These are phyloP conservation scores for Ctenicera cuprea DNA, from an alignment of 2,888 invertebrate species.

Conservation along the genomic window DNA sequence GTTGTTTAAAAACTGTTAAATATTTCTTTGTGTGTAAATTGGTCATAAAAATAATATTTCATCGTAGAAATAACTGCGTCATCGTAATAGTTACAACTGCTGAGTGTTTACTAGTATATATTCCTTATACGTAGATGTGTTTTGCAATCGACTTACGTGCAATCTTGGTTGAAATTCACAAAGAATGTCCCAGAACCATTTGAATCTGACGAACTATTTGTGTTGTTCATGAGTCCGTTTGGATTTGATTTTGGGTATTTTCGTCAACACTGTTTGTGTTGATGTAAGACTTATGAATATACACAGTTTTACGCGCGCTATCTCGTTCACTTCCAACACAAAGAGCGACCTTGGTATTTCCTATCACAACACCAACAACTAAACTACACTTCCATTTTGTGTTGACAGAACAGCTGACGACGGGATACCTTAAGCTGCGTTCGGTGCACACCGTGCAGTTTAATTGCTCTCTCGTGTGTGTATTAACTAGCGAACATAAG, in stretches of 20 bases:
- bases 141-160: slow-evolving; percentile 86
- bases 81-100: not conserved
- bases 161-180: slow-evolving; percentile 98
- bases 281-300: slow-evolving; percentile 65
- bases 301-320: slow-evolving; percentile 73
- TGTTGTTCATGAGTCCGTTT: slow-evolving; percentile 88
- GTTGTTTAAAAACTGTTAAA: slow-evolving; percentile 10
- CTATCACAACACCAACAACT: slow-evolving; percentile 58
- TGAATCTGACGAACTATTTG: slow-evolving; percentile 85
- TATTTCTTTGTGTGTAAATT: slow-evolving; percentile 40
- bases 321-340: slow-evolving; percentile 76
- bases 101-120: not conserved
- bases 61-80: slow-evolving; percentile 27
- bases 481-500: too few species aligned
- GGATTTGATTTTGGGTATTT: slow-evolving; percentile 56
- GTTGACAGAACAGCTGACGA: slow-evolving; percentile 66
- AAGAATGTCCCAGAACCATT: slow-evolving; percentile 88
- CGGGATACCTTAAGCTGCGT: slow-evolving; percentile 17
- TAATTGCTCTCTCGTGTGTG: too few species aligned
- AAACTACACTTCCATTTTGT: slow-evolving; percentile 63
- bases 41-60: slow-evolving; percentile 13
- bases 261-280: slow-evolving; percentile 57
- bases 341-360: slow-evolving; percentile 78
- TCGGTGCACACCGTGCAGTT: too few species aligned
- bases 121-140: slow-evolving; percentile 16